phyloP scores from a whole-genome alignment of 1,140 invertebrate species.

The Magallana gigas region DNA sequence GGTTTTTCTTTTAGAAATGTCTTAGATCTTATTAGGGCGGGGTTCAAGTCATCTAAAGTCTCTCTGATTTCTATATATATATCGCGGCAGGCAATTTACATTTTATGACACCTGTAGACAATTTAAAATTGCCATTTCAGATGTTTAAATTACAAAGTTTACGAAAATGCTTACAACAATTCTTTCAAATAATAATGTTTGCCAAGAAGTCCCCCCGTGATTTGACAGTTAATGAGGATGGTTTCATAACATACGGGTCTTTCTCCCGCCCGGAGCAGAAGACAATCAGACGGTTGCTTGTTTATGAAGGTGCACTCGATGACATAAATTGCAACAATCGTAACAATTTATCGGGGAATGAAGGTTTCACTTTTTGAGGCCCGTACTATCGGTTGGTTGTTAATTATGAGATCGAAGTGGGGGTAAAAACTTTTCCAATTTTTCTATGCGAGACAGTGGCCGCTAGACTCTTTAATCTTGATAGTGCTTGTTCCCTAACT shows the following conservation, averaged over 20 bases:
- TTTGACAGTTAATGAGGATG: not conserved
- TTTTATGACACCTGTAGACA: not conserved
- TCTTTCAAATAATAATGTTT: conserved; percentile 2
- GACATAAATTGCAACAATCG: not conserved
- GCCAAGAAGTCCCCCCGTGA: not conserved
- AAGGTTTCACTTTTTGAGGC: not conserved
- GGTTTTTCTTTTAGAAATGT: not conserved
- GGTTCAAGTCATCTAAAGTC: not conserved
- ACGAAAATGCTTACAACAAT: not conserved
- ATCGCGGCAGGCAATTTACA: not conserved
- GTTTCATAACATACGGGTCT: not conserved
- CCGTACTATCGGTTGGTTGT: not conserved
- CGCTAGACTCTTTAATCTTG: conserved; percentile 15
- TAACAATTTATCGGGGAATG: not conserved
- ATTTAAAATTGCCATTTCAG: not conserved
- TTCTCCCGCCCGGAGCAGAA: not conserved
- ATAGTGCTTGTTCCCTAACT: conserved; percentile 16
- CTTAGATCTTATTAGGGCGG: not conserved
- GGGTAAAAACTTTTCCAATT: not conserved
- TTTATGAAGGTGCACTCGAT: not conserved
- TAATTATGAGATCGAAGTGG: not conserved
- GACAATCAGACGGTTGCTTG: not conserved
- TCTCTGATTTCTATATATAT: not conserved
- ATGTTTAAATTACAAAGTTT: not conserved
- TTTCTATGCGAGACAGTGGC: not conserved